Base-by-base conservation (phyloP, 2,113 vertebrate genomes). In the Mystacornis crossleyi region DNA sequence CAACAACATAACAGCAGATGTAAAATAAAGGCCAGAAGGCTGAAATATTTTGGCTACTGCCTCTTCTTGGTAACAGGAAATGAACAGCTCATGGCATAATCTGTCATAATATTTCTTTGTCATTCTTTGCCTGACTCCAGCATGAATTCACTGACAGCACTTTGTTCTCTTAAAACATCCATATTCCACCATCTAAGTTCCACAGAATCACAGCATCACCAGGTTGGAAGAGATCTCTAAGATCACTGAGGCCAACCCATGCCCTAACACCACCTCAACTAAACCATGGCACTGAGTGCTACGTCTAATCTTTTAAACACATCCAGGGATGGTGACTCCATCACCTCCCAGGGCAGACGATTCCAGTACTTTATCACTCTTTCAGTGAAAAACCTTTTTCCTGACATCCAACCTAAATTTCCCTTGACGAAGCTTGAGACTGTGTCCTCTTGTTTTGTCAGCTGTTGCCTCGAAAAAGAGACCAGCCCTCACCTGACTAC, bases 51-150 rank as follows among this genome's bases (percentile, higher is more conserved):
- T 96, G 95, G 93, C 79, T 96, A 92, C 91, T 96, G 91, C 57
- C 54, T 97, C 95, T 97, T 97, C 93, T 93, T 92, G 86, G 94
- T 94, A 97, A 97, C 85, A 98, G 98, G 97, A 98, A 98, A 98
- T 98, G 89, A 98, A 94, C 17, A 96, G 87, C 80, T 97, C 77
- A 91, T 72, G 90, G 87, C 73, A 97, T 88, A 96, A 95, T 83
- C 75, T 95, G 57, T 94, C 88, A 92, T 93, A 98, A 98, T 96
- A 95, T 93, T 96, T 81, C 66, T 96, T 60, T 91, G 45, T 95
- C 94, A 90, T 97, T 97, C 81, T 96, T 94, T 90, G 71, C 82
- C 64, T 92, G 74, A 95, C 43, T 94, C 29, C 64, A 34, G 67
- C 48, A 86, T 74, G 89, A 94, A 86, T 96, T 91, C 73, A 96